A percentile compares a stretch with the other conserved stretches of the same genome.
Evolutionary conservation across 2,888 invertebrate genomes (phyloP).

Genomic region (Chaetogeoica ovagalla): DNA sequence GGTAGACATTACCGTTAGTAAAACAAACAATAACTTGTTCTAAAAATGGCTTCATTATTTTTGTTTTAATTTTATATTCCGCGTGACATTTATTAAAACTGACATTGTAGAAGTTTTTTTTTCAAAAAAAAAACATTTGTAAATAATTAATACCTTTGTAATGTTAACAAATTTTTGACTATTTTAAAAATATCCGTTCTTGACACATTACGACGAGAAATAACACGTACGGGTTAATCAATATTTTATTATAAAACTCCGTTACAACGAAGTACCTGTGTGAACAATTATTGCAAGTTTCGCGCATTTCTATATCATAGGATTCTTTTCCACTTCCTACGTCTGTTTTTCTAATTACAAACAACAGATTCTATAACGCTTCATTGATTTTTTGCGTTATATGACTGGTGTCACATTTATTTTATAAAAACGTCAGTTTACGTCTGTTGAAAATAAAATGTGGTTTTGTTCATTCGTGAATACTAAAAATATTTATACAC

Average conservation of each 20-base stretch:
- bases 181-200: neutral
- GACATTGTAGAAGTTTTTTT: neutral
- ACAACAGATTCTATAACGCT: no score
- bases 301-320: no score
- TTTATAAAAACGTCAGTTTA: no score
- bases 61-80: neutral
- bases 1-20: neutral
- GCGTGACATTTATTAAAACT: neutral
- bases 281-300: no score
- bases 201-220: neutral
- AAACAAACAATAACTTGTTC: neutral
- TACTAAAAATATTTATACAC: no score
- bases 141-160: neutral
- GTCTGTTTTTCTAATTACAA: no score
- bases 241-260: neutral
- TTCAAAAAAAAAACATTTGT: neutral
- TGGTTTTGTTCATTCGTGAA: no score
- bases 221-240: neutral
- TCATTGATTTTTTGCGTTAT: no score
- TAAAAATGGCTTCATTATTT: slow-evolving; percentile 7
- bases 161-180: neutral
- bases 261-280: no score
- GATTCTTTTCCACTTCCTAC: no score
- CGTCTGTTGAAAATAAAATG: no score
- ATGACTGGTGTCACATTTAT: no score